Conservation (phyloP, 2,797 vertebrate species). For the Melanotaenia pygmaea region DNA sequence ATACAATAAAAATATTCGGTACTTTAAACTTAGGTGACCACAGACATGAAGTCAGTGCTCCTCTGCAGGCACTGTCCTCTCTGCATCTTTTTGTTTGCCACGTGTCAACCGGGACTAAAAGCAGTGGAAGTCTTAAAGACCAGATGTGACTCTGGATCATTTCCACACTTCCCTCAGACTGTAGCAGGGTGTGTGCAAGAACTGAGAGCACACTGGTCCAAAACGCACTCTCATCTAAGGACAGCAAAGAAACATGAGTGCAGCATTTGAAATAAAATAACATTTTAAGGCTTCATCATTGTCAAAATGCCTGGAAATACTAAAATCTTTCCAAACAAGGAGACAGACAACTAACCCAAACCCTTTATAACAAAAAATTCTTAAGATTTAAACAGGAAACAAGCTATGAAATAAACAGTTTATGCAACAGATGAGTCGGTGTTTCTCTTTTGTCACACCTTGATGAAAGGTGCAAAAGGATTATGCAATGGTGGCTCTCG, state of each 20-base stretch:
- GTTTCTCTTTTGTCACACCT: slow-evolving; percentile 28
- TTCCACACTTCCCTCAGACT: slow-evolving; percentile 64
- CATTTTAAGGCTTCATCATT: background rate
- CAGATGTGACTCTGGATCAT: slow-evolving; percentile 79
- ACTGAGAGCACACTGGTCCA: slow-evolving; percentile 37
- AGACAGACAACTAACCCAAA: background rate
- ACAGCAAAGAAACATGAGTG: background rate
- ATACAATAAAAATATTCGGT: background rate
- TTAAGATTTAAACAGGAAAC: background rate
- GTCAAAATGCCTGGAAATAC: slow-evolving; percentile 25
- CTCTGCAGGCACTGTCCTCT: slow-evolving; percentile 3
- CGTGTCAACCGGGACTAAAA: slow-evolving; percentile 78
- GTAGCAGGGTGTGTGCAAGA: slow-evolving; percentile 25
- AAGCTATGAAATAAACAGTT: slow-evolving; percentile 25
- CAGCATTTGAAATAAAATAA: background rate
- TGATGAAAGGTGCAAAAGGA: slow-evolving; percentile 21
- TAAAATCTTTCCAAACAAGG: slow-evolving; percentile 2
- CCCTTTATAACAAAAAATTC: slow-evolving; percentile 12
- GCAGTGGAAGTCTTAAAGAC: slow-evolving; percentile 65
- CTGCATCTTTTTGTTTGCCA: slow-evolving; percentile 72
- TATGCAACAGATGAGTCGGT: slow-evolving; percentile 43
- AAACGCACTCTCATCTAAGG: slow-evolving; percentile 30
- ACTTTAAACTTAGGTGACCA: no score
- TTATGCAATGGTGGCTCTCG: slow-evolving; percentile 43
- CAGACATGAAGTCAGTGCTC: slow-evolving; percentile 1